A percentile compares a stretch with the other conserved stretches of the same genome.
Conservation (phyloP, 2,888 invertebrate species). For the Eupsilia transversa region DNA sequence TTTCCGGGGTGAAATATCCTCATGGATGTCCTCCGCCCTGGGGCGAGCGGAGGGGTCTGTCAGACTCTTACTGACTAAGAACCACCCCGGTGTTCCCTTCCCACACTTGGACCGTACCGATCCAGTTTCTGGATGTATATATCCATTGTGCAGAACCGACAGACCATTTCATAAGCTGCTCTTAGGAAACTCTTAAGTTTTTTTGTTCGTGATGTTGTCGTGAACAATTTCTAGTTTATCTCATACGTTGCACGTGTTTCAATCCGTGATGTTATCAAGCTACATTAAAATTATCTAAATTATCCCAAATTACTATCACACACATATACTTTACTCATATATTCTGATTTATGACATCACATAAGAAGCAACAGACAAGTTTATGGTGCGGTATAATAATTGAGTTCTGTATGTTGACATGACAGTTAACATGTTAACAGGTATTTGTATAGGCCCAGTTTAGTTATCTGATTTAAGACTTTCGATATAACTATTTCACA, state of each 20-base stretch:
- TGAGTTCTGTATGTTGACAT: not conserved
- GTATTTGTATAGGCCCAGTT: constrained; percentile 10
- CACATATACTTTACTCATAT: too few relatives aligned
- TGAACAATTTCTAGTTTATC: not conserved
- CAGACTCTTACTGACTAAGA: too few relatives aligned
- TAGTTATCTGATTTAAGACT: constrained; percentile 3
- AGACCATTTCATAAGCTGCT: not conserved
- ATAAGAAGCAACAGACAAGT: constrained; percentile 8
- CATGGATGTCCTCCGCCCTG: too few relatives aligned
- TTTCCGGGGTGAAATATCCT: too few relatives aligned
- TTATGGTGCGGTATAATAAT: constrained; percentile 2
- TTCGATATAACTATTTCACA: not conserved
- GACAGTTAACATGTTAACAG: too few relatives aligned
- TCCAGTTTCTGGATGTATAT: not conserved
- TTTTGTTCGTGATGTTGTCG: not conserved
- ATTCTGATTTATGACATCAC: not conserved
- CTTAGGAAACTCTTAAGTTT: not conserved
- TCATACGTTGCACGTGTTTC: constrained; percentile 8
- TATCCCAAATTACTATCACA: constrained; percentile 29
- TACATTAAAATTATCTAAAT: constrained; percentile 53
- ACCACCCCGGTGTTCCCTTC: too few relatives aligned
- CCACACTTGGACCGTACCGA: too few relatives aligned
- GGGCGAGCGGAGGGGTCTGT: too few relatives aligned
- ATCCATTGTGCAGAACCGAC: not conserved
- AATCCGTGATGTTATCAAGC: constrained; percentile 28